Percentiles rank a stretch among this genome's conserved stretches.
These are phyloP conservation scores for Branchipolynoe longqiensis DNA, from an alignment of 2,888 invertebrate species.

Conservation along the genomic window DNA sequence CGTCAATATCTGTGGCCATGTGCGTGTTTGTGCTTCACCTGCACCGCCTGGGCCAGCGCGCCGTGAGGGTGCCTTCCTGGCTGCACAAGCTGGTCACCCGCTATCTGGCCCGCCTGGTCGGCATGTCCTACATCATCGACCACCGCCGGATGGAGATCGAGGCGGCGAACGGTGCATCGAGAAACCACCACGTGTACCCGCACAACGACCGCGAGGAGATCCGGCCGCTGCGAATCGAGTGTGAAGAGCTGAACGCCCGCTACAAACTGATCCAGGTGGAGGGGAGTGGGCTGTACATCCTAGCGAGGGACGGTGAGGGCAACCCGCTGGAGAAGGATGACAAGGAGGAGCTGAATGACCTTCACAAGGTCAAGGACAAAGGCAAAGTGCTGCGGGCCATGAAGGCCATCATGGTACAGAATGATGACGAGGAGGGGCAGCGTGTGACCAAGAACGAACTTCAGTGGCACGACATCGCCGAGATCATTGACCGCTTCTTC, in stretches of 20 bases:
- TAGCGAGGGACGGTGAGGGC: slow-evolving; percentile 53
- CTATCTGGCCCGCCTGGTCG: slow-evolving; percentile 61
- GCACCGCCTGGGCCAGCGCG: slow-evolving; percentile 58
- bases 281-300: slow-evolving; percentile 59
- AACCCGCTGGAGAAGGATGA: slow-evolving; percentile 56
- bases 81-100: slow-evolving; percentile 54
- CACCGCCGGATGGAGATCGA: slow-evolving; percentile 28
- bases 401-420: slow-evolving; percentile 54
- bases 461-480: slow-evolving; percentile 62
- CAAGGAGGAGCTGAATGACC: slow-evolving; percentile 57
- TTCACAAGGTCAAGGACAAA: slow-evolving; percentile 53
- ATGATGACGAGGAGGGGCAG: neutral
- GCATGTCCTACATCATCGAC: slow-evolving; percentile 57
- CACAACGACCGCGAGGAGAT: slow-evolving; percentile 45
- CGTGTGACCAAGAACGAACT: slow-evolving; percentile 30
- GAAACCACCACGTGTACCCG: slow-evolving; percentile 6
- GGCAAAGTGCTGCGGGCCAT: slow-evolving; percentile 52
- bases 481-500: slow-evolving; percentile 60
- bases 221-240: slow-evolving; percentile 5
- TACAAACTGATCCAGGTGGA: slow-evolving; percentile 61
- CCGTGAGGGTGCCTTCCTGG: slow-evolving; percentile 58
- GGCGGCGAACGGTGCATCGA: neutral
- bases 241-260: slow-evolving; percentile 45
- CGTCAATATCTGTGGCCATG: slow-evolving; percentile 62
- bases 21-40: slow-evolving; percentile 62